Percentiles rank a stretch among this genome's conserved stretches.
Conservation (phyloP, 2,888 invertebrate genomes). For the Vesta saturnalis region DNA sequence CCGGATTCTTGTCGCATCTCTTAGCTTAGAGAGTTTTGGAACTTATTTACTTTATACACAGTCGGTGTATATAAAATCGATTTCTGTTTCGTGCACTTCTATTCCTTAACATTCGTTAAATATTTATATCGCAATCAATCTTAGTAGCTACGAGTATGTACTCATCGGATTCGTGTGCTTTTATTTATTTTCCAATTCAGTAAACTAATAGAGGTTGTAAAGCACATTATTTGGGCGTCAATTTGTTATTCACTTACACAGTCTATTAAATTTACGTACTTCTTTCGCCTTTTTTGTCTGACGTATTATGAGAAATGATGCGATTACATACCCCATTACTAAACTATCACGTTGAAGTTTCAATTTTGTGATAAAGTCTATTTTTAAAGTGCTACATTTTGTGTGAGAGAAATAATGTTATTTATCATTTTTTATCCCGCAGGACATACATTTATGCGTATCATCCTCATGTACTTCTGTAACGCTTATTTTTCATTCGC, state of each 20-base stretch:
- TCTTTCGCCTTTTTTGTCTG: too few species aligned
- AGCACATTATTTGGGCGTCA: background rate
- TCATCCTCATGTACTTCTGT: too few species aligned
- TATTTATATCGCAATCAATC: background rate
- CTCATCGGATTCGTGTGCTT: background rate
- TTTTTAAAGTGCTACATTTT: too few species aligned
- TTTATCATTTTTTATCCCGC: too few species aligned
- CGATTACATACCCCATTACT: too few species aligned
- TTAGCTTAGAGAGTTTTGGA: background rate
- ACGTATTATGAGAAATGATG: too few species aligned
- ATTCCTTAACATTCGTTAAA: background rate
- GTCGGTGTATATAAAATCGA: constrained; percentile 1
- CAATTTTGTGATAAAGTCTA: too few species aligned
- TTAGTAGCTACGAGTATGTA: background rate
- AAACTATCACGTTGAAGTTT: too few species aligned
- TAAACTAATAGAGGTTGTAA: background rate
- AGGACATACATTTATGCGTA: too few species aligned
- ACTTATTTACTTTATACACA: background rate
- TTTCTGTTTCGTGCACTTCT: background rate
- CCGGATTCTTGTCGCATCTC: background rate
- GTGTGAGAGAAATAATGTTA: too few species aligned
- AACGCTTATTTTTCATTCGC: too few species aligned
- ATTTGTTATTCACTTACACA: background rate
- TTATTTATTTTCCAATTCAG: background rate
- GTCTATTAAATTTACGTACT: too few species aligned